Base-by-base conservation (phyloP, 1,140 invertebrate genomes). In the Venturia canescens region DNA sequence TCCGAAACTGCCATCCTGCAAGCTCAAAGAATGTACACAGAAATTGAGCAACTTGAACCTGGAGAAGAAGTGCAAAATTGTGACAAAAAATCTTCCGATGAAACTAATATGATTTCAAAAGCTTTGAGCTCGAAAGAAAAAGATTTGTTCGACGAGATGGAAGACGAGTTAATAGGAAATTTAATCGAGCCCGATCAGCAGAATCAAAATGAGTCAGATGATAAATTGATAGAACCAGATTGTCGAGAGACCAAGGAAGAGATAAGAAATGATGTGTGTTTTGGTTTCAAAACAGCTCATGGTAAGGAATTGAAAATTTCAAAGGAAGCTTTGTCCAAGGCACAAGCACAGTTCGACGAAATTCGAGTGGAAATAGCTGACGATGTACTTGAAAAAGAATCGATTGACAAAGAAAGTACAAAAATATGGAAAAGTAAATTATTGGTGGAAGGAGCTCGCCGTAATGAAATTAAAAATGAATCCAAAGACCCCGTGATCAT, bases 251-350 rank as follows among this genome's bases (percentile, higher is more conserved):
- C 7, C 23, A 23, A 4, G 4, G 5, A 26, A 23, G 9, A 50
- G 80, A 29, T 53, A 71, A 21, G 11, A 86, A 26, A 72, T 84
- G 9, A 84, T 83, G 79, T 82, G 82, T 29, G 85, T 78, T 27
- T 71, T 82, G 88, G 86, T 72, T 92, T 93, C 82, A 79, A 83
- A 79, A 92, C 90, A 31, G 91, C 90, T 15, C 82, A 83, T 82
- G 91, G 90, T 63, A 86, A 83, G 67, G 76, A 80, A 48, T 82
- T 89, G 6, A 53, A 27, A 29, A 57, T 89, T 3, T 88, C 84
- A 9, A 66, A 86, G 44, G 80, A 86, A 77, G 81, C 86, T n/a
- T 79, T 88, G 34, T 71, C 21, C 34, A 83, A 82, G 84, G 85
- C 84, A 44, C 69, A 81, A 81, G 53, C 79, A 71, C 27, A 74